phyloP scores from a whole-genome alignment of 2,888 invertebrate species.

The Drosophila koepferae region DNA sequence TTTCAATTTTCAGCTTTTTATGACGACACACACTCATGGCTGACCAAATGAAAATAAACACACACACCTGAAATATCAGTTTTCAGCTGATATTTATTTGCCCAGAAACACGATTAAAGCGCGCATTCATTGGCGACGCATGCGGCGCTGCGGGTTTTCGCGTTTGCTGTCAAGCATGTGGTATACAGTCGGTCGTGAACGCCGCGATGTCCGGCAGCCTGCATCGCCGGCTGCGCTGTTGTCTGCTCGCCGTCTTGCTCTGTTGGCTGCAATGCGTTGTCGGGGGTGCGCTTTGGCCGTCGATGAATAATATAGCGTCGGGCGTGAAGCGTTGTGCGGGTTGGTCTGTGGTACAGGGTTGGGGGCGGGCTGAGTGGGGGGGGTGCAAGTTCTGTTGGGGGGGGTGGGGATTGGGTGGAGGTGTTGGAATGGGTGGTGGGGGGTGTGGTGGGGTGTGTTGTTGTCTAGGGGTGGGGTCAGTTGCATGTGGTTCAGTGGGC shows the following conservation, averaged over 20 bases:
- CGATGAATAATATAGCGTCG: too few species aligned
- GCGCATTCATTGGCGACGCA: slow-evolving; percentile 13
- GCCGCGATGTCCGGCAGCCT: slow-evolving; percentile 46
- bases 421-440: too few species aligned
- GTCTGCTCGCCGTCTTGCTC: slow-evolving; percentile 24
- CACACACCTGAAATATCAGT: slow-evolving; percentile 23
- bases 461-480: too few species aligned
- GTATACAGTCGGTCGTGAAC: slow-evolving; percentile 26
- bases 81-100: slow-evolving; percentile 19
- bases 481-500: too few species aligned
- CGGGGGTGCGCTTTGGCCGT: background rate
- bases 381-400: too few species aligned
- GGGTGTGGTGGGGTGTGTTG: too few species aligned
- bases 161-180: slow-evolving; percentile 1
- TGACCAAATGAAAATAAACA: slow-evolving; percentile 20
- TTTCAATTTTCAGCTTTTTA: slow-evolving; percentile 18
- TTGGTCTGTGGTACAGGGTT: too few species aligned
- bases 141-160: slow-evolving; percentile 27
- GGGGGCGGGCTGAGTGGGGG: too few species aligned
- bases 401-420: too few species aligned
- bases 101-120: slow-evolving; percentile 9
- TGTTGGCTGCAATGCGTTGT: slow-evolving; percentile 46
- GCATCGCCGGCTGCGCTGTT: slow-evolving; percentile 28
- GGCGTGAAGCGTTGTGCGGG: too few species aligned
- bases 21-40: slow-evolving; percentile 53